These are phyloP conservation scores for Pelosia muscerda DNA, from an alignment of 2,888 invertebrate genomes.

Conservation along the genomic window DNA sequence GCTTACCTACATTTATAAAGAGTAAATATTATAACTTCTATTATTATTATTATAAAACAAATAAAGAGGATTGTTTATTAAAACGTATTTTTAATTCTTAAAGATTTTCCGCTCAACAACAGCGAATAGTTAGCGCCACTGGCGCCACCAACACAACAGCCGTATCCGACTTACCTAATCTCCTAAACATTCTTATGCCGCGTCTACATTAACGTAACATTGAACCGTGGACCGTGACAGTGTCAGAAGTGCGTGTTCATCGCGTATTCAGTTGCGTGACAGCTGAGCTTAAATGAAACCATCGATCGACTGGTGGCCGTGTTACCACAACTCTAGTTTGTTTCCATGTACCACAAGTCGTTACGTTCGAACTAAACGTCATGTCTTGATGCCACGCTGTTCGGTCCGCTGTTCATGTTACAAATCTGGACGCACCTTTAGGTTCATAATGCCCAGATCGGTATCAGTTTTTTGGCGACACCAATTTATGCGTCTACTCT, in stretches of 20 bases:
- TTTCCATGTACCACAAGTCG: too few relatives aligned
- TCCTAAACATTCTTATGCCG: conserved; percentile 36
- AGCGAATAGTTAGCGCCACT: conserved; percentile 73
- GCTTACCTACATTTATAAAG: conserved; percentile 82
- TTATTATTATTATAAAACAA: conserved; percentile 73
- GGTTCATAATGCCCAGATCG: conserved; percentile 20
- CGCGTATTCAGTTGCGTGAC: too few relatives aligned
- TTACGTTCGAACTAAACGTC: too few relatives aligned
- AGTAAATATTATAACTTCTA: conserved; percentile 77
- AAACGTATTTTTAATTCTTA: conserved; percentile 66
- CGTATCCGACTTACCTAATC: conserved; percentile 44
- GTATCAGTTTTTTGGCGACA: conserved; percentile 12
- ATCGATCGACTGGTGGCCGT: too few relatives aligned
- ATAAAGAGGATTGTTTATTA: conserved; percentile 84
- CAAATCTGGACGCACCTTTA: too few relatives aligned
- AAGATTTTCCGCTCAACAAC: conserved; percentile 29
- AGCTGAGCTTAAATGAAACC: too few relatives aligned
- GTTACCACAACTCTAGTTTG: too few relatives aligned
- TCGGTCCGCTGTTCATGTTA: too few relatives aligned
- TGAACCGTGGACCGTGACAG: too few relatives aligned
- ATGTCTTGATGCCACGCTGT: too few relatives aligned
- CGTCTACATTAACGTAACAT: too few relatives aligned
- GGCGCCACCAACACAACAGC: conserved; percentile 58
- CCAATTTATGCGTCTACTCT: neutral
- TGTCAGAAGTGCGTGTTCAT: too few relatives aligned